Evolutionary conservation across 2,888 invertebrate genomes (phyloP).

Genomic region (Lepidocyrtoides sp.): DNA sequence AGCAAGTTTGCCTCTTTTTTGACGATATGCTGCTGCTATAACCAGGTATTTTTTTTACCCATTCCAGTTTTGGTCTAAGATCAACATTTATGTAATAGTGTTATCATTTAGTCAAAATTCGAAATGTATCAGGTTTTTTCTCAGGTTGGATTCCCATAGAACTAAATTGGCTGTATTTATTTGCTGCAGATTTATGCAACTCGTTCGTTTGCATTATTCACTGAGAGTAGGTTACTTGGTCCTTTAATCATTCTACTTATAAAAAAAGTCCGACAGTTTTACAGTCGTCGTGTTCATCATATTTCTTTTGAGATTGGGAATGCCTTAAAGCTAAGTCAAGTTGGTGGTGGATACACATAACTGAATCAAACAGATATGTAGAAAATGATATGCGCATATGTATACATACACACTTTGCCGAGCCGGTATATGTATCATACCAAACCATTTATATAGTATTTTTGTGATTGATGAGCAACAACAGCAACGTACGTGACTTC

Average conservation of each 20-base stretch:
- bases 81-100: conserved; percentile 46
- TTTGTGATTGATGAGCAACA: conserved; percentile 69
- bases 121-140: conserved; percentile 58
- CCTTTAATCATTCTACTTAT: conserved; percentile 50
- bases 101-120: conserved; percentile 29
- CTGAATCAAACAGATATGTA: neutral
- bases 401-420: no score
- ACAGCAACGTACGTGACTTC: conserved; percentile 51
- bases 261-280: neutral
- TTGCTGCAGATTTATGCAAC: conserved; percentile 47
- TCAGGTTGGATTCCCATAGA: conserved; percentile 28
- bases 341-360: neutral
- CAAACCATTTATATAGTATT: conserved; percentile 46
- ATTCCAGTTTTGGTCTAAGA: conserved; percentile 59
- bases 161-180: conserved; percentile 1
- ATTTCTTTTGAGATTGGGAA: neutral
- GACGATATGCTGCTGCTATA: neutral
- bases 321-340: conserved; percentile 6
- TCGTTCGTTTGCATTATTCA: neutral
- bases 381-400: no score
- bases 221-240: conserved; percentile 68
- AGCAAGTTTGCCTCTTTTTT: neutral
- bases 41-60: conserved; percentile 36
- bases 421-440: neutral
- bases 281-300: conserved; percentile 9